Base-by-base conservation (phyloP, 2,797 vertebrate species). In the Lithobates sylvaticus region DNA sequence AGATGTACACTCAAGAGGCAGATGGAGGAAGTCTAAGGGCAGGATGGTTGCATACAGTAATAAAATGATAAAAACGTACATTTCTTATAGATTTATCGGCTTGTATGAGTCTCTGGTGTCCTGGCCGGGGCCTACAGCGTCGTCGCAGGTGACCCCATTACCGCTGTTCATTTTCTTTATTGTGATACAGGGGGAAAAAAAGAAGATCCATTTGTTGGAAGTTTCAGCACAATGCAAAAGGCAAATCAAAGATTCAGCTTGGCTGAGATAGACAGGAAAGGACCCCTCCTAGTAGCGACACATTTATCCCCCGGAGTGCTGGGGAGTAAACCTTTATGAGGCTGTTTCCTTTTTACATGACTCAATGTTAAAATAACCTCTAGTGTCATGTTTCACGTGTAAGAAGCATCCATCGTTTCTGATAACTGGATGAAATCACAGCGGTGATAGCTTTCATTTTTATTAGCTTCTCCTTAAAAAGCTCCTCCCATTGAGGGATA, bases 1-100 rank as follows among this genome's bases (percentile, higher is more conserved):
- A 94, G 94, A 96, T 95, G 95, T 64, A 64, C 21, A 64, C 61
- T 64, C 61, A 64, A n/a, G 96, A 95, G 95, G 95, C 96, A 95
- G 92, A 95, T 94, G 93, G 94, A 95, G 92, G 92, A 64, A 64
- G n/a, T 23, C 23, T 64, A 64, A 64, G 61, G 23, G 61, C 21
- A 64, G 61, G 10, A 64, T 64, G 23, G 61, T 26, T 10, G 23
- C 10, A 8, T 64, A 26, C 61, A 23, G 21, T 64, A 64, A 64
- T 54, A 73, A 50, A 34, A 42, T 78, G 58, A 65, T 32, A 27
- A 50, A 61, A 75, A 58, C 2, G 50, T 9, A 58, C 47, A 26
- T 34, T 61, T 32, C 10, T 36, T 26, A 44, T 10, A 32, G 18
- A 73, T 10, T 36, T 18, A 34, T 71, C 29, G 32, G 29, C 12